A percentile compares a stretch with the other conserved stretches of the same genome.
These are phyloP conservation scores for Penaeus vannamei DNA, from an alignment of 1,140 invertebrate genomes.

Conservation along the genomic window DNA sequence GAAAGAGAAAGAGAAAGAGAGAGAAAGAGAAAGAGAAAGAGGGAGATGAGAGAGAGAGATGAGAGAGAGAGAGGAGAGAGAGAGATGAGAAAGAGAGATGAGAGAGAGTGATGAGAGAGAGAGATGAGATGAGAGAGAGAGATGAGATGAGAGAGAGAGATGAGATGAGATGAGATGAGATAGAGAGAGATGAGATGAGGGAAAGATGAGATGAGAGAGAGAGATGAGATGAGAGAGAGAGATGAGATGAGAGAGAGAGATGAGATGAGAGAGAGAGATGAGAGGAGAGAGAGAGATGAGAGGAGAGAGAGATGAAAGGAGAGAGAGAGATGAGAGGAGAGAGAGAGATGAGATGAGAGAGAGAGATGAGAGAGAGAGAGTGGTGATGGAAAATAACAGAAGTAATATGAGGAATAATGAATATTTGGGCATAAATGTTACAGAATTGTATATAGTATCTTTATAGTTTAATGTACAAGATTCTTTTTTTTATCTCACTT, in stretches of 20 bases:
- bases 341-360: background rate
- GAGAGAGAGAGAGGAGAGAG: too few species aligned
- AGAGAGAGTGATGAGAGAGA: background rate
- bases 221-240: constrained; percentile 43
- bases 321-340: constrained; percentile 7
- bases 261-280: background rate
- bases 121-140: background rate
- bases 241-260: constrained; percentile 39
- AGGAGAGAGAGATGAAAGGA: constrained; percentile 34
- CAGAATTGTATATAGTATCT: too few species aligned
- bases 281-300: constrained; percentile 24
- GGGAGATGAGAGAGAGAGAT: too few species aligned
- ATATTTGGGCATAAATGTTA: background rate
- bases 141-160: background rate
- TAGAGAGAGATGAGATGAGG: background rate
- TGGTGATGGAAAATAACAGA: background rate
- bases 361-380: too few species aligned
- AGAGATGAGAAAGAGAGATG: background rate
- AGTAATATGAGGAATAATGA: constrained; percentile 19
- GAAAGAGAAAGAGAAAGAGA: too few species aligned
- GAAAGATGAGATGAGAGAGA: background rate
- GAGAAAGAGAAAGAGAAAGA: too few species aligned
- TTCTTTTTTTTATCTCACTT: background rate
- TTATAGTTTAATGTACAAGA: background rate
- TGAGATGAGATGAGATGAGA: background rate